These are phyloP conservation scores for Periophthalmodon schlosseri DNA, from an alignment of 2,113 vertebrate genomes.

Conservation along the genomic window DNA sequence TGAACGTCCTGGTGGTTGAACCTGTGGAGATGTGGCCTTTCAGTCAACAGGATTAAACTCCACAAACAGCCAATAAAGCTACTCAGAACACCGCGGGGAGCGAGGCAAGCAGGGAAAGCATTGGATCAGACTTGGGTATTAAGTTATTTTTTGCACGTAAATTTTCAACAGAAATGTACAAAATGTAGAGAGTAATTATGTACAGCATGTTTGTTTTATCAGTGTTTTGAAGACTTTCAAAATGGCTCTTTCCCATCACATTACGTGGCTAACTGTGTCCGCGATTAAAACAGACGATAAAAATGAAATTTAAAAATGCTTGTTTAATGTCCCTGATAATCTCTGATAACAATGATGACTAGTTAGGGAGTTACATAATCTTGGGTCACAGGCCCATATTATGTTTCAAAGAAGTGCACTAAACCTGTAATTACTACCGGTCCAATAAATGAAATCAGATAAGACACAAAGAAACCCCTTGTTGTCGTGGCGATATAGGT, in stretches of 20 bases:
- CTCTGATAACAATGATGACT: not conserved
- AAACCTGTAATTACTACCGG: not conserved
- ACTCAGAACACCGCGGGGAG: not conserved
- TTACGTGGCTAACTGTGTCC: too few relatives aligned
- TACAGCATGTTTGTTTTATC: too few relatives aligned
- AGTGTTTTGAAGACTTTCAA: too few relatives aligned
- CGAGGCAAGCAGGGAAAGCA: not conserved
- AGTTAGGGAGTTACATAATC: not conserved
- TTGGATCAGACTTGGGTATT: not conserved
- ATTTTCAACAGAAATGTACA: not conserved
- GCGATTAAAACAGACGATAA: too few relatives aligned
- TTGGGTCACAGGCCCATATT: not conserved
- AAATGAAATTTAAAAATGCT: not conserved
- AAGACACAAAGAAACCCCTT: not conserved
- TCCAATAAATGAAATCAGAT: not conserved
- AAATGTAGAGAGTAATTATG: too few relatives aligned
- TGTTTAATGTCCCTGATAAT: not conserved
- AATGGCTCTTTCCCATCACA: too few relatives aligned
- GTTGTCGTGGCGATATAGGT: not conserved
- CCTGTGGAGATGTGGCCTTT: conserved; percentile 6
- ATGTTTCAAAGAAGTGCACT: not conserved
- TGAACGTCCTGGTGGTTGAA: not conserved
- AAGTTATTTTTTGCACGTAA: not conserved
- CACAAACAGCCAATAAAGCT: not conserved
- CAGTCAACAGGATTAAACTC: not conserved